Base-by-base conservation (phyloP, 1,140 invertebrate species). In the Oryctes rhinoceros region DNA sequence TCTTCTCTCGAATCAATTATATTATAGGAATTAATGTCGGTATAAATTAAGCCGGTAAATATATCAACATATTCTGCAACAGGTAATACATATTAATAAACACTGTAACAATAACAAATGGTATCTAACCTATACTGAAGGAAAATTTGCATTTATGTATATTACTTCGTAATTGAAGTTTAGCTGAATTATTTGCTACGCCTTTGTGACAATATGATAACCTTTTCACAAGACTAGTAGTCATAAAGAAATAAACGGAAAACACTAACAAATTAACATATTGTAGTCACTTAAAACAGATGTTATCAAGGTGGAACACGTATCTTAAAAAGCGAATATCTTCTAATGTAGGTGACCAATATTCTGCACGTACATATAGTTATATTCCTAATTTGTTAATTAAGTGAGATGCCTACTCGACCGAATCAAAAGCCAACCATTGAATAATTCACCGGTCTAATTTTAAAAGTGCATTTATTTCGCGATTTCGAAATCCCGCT, bases 391-490 rank as follows among this genome's bases (percentile, higher is more conserved):
- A 44, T 44, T 59, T 4, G 53, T 15, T 6, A 18, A 7, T 59
- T 18, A 59, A 59, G 53, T 59, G 18, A 59, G 15, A 59, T n/a
- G 53, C 53, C 53, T 59, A 59, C 53, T 18, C 15, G 53, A 59
- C 15, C 53, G 18, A 59, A 59, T 59, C 53, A 59, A 59, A 59
- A 3, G 5, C 53, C 24, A 30, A 3, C 3, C 18, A 59, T 18
- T 59, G 53, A 59, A 59, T 59, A 59, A 59, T 59, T 59, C 53
- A 59, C 53, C 6, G 15, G 15, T 6, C 53, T 59, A 59, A 59
- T 59, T 59, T 59, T 59, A 59, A 20, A 59, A 59, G 53, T 59
- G 15, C 53, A 59, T 59, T 59, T 59, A 59, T 59, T 59, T 59
- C 53, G 18, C 53, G 7, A 59, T 59, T 59, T n/a, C 53, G n/a